Evolutionary conservation across 2,113 vertebrate species (phyloP), one percentile per base, ranked within the genome.

Genomic region (Sisor rabdophorus): DNA sequence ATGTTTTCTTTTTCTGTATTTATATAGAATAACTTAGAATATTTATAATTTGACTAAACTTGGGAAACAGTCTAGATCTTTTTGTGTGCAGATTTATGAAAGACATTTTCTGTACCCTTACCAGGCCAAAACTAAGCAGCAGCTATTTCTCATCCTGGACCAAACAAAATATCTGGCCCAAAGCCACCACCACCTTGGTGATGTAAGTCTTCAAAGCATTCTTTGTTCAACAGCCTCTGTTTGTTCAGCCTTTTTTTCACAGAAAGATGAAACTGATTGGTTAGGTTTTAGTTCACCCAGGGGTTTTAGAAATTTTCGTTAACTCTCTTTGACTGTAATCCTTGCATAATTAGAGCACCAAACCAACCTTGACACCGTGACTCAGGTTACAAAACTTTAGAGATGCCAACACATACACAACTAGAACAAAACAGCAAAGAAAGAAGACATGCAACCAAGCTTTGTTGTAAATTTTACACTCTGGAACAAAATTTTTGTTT

Each of bases 121-220:
- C 6, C 24, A 63, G 22, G 55, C 59, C 26, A 54, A 61, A 73
- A 61, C 19, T 11, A 71, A 64, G 60, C 24, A 65, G 30, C 32
- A 54, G 19, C 58, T 61, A 48, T 73, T 26, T 71, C 78, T 78
- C 73, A 87, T 85, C 78, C 85, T 86, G 85, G 85, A 84, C 77
- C 79, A 84, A 87, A 80, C 71, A 65, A 86, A 81, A 70, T 84
- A 81, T 86, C 86, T 83, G 79, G 70, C 81, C 73, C 76, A 82
- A 85, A 87, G 85, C 87, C 80, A 83, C 69, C 36, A 54, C 81
- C 79, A 53, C 80, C 84, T 76, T 77, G 79, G 84, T 89, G 88
- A 88, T 86, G 87, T 84, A 88, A 89, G 74, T 84, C 85, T 90
- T 91, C 87, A 90, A 92, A 90, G 87, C 89, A 89, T 91, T 92